Evolutionary conservation across 2,113 vertebrate genomes (phyloP), one percentile per base, ranked within the genome.

Genomic region (Pelvicachromis taeniatus): DNA sequence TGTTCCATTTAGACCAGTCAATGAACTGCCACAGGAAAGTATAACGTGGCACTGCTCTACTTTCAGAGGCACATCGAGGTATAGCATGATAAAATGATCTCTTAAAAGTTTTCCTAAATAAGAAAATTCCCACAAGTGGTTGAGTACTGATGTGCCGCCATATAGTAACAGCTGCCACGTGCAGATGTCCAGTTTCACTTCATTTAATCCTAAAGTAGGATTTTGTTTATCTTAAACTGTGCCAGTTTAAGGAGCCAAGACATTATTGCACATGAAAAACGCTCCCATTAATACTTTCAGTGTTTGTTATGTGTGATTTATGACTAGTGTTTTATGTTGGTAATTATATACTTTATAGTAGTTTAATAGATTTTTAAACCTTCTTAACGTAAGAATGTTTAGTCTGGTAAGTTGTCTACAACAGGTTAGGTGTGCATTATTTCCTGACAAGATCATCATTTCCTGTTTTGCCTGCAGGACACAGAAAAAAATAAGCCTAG

Each of bases 351-450:
- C 29, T 50, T 73, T 31, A 29, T 73, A 31, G 21, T 4, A 26
- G 9, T 73, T 12, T 73, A 50, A 50, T 73, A 0, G 9, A 19
- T 31, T 73, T 73, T 50, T 73, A 31, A 63, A 75, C 42, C 42
- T 45, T 70, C 14, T 70, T 70, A 45, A 45, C 38, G 26, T 75
- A 29, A 73, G 13, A 68, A 4, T 21, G 63, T 68, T 68, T 14
- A 65, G 35, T 40, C 3, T 2, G 12, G 0, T 68, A 68, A 9
- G 21, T 6, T 26, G 65, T 45, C 40, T 45, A 26, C 13, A 29
- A 0, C 21, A 29, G 40, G 13, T 10, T 45, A 45, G 16, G 14
- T 14, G 0, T 50, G 38, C 65, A 0, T 0, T 11, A 70, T 48
- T 70, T 19, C 9, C 42, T 75, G 1, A 12, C 7, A 31, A 70